Percentiles rank a stretch among this genome's conserved stretches.
phyloP scores from a whole-genome alignment of 2,113 vertebrate species.

The Puntigrus tetrazona region DNA sequence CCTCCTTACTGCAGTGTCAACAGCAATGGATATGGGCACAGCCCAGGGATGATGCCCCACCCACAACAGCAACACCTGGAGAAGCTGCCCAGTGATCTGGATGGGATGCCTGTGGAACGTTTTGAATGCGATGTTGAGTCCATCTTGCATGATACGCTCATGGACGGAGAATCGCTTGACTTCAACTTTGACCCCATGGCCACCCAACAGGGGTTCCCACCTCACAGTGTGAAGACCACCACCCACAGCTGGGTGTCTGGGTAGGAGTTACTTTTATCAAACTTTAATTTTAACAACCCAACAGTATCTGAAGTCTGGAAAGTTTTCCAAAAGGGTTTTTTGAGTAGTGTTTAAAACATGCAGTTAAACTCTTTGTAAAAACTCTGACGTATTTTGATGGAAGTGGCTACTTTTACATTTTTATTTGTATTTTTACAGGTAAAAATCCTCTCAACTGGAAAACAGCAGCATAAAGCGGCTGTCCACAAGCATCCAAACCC shows the following conservation, averaged over 20 bases:
- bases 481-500: constrained; percentile 11
- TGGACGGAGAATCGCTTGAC: constrained; percentile 96
- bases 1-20: constrained; percentile 81
- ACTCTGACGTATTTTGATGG: neutral
- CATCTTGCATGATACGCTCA: constrained; percentile 94
- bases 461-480: constrained; percentile 78
- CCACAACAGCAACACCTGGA: constrained; percentile 78
- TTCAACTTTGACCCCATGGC: constrained; percentile 98
- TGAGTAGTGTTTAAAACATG: neutral
- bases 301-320: neutral
- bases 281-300: neutral
- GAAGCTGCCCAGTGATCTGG: constrained; percentile 97
- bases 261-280: constrained; percentile 65
- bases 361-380: neutral
- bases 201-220: constrained; percentile 90
- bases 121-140: constrained; percentile 98
- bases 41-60: constrained; percentile 73
- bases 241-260: constrained; percentile 99
- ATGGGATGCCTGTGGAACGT: constrained; percentile 94
- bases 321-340: neutral
- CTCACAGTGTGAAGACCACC: constrained; percentile 91
- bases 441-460: constrained; percentile 68
- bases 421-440: constrained; percentile 66
- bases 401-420: neutral
- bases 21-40: constrained; percentile 88